Conservation (phyloP, 2,113 vertebrate species). For the Semnornis frantzii region DNA sequence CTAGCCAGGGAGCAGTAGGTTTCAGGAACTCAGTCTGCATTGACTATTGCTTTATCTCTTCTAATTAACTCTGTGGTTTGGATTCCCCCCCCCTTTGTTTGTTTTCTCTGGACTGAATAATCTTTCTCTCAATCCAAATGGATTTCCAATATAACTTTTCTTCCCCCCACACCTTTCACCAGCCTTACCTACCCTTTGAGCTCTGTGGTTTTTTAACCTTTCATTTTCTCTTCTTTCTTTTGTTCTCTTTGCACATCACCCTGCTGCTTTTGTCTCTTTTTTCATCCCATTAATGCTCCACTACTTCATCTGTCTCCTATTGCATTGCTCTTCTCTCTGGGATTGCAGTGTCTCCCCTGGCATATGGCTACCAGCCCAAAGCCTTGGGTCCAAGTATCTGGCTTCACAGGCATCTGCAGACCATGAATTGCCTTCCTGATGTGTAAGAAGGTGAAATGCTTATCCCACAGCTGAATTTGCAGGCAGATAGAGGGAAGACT, state of each 20-base stretch:
- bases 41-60: neutral
- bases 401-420: neutral
- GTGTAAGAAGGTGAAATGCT: neutral
- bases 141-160: neutral
- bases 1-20: neutral
- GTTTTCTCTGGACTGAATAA: neutral
- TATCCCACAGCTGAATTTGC: neutral
- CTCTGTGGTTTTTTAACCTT: neutral
- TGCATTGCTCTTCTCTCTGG: neutral
- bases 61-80: neutral
- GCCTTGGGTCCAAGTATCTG: neutral
- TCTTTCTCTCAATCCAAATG: neutral
- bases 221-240: neutral
- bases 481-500: neutral
- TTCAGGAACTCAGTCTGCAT: neutral
- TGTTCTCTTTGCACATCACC: neutral
- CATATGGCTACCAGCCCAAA: neutral
- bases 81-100: no score
- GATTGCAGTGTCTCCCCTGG: neutral
- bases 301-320: neutral
- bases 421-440: neutral
- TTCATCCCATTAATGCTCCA: neutral
- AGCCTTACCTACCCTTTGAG: neutral
- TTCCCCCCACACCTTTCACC: neutral
- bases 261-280: neutral